Evolutionary conservation across 2,797 vertebrate species (phyloP).

Genomic region (Takifugu ocellatus): DNA sequence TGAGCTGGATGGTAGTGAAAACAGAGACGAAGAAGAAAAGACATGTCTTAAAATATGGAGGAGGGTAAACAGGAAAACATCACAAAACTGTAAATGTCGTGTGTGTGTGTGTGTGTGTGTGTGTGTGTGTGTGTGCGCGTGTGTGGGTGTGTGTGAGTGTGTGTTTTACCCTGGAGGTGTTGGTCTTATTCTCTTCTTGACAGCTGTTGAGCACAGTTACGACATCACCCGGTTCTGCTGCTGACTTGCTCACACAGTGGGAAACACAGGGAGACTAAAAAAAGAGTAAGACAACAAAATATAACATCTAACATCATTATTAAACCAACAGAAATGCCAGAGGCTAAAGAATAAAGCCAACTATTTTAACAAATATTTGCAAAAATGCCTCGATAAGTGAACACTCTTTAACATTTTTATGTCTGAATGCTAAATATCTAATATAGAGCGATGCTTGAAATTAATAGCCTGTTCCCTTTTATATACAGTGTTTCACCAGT

Average conservation of each 20-base stretch:
- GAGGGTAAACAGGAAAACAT: not conserved
- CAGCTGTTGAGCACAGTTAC: constrained; percentile 77
- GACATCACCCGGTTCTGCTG: constrained; percentile 73
- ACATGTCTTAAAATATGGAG: not conserved
- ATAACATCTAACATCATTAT: not conserved
- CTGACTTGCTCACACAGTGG: constrained; percentile 72
- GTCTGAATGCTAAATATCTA: too few relatives aligned
- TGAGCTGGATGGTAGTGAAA: constrained; percentile 51
- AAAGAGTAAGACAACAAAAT: constrained; percentile 2
- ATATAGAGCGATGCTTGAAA: too few relatives aligned
- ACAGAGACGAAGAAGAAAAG: not conserved
- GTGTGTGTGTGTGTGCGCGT: not conserved
- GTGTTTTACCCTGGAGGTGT: constrained; percentile 55
- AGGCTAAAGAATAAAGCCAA: not conserved
- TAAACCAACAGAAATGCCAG: not conserved
- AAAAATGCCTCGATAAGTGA: too few relatives aligned
- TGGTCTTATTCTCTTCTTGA: constrained; percentile 77
- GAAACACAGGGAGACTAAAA: constrained; percentile 79
- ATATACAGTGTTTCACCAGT: too few relatives aligned
- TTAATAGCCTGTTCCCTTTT: too few relatives aligned
- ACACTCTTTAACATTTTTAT: too few relatives aligned
- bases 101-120: not conserved
- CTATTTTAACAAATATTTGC: not conserved
- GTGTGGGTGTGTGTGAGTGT: not conserved
- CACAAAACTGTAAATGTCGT: not conserved